Evolutionary conservation across 2,113 vertebrate genomes (phyloP).

Genomic region (Phyllostomus discolor): DNA sequence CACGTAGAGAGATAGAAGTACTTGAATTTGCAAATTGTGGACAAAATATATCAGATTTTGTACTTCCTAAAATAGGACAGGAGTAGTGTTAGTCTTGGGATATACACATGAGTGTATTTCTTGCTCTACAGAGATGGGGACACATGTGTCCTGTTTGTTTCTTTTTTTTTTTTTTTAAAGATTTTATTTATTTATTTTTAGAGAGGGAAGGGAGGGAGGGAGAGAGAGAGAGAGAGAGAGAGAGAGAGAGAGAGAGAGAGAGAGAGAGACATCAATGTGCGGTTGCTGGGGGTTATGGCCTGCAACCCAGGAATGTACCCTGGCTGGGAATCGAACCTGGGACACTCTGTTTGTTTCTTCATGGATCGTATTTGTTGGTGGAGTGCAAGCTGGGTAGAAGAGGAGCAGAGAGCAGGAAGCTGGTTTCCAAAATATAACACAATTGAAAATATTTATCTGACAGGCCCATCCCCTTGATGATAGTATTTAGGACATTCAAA

Average conservation of each 20-base stretch:
- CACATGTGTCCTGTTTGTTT: neutral
- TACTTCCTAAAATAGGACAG: neutral
- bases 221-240: too few species aligned
- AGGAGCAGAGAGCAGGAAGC: neutral
- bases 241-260: too few species aligned
- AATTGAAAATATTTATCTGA: conserved; percentile 14
- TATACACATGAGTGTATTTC: neutral
- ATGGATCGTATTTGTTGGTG: neutral
- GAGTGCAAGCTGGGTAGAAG: neutral
- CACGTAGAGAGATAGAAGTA: neutral
- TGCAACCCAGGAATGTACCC: too few species aligned
- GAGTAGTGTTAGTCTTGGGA: neutral
- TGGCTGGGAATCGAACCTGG: too few species aligned
- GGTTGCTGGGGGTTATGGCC: too few species aligned
- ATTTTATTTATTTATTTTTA: too few species aligned
- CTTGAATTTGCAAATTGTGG: neutral
- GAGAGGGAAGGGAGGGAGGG: too few species aligned
- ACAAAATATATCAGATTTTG: neutral
- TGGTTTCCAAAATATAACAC: neutral
- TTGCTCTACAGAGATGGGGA: neutral
- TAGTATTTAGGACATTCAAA: neutral
- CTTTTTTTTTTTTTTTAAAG: too few species aligned
- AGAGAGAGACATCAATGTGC: too few species aligned
- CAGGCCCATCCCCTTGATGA: neutral
- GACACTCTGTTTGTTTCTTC: neutral